Base-by-base conservation (phyloP, 2,888 invertebrate species). In the Euphydryas editha region DNA sequence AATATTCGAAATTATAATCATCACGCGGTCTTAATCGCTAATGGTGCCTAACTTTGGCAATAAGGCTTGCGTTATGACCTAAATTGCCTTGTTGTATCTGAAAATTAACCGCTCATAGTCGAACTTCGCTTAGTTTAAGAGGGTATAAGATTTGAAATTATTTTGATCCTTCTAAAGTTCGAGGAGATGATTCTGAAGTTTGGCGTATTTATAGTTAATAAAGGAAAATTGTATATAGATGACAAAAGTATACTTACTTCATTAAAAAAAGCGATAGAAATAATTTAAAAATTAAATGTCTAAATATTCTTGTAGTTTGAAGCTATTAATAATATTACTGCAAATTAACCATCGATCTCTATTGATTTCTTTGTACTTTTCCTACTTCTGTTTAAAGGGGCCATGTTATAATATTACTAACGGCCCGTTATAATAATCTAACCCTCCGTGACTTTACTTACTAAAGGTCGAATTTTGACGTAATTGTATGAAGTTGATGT, bases 21-120 rank as follows among this genome's bases (percentile, higher is more conserved):
- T 62, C 62, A 62, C 24, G 51, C 44, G 51, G 24, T 20, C 39
- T 47, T 21, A 24, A 30, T 30, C 5, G 62, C 62, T 66, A 62
- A 66, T 66, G 58, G 58, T 42, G 57, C 36, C 54, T 66, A 66
- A 58, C 66, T 62, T 66, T 66, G 17, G 57, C 58, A 66, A 49
- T 57, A 49, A 56, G 47, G 66, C 61, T 54, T 66, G 54, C 58
- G 61, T 62, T 62, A 66, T 55, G 62, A 55, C 62, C 66, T 62
- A 65, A 62, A 57, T 66, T 54, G 58, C 47, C 30, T 21, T 21
- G 57, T 57, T 60, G 65, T 65, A 61, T 57, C 57, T 62, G 46
- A 20, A 65, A 51, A 65, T 65, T 59, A 51, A 67, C 57, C 62
- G 37, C 36, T 62, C 42, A 59, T 39, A 54, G 62, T 37, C 20